These are phyloP conservation scores for Forbesichthys agassizii DNA, from an alignment of 2,113 vertebrate species.

Conservation along the genomic window DNA sequence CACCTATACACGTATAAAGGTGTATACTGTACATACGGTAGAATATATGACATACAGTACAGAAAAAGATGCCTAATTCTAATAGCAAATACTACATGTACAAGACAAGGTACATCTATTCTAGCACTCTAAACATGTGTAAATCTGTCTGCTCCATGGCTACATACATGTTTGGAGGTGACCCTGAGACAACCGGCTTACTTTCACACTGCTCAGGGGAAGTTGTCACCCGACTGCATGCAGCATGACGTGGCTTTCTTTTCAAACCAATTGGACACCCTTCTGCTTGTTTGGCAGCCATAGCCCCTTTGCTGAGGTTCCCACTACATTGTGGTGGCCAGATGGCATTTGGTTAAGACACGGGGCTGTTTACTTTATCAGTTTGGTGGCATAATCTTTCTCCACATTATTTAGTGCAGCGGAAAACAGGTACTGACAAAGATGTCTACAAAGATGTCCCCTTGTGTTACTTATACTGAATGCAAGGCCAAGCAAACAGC, in stretches of 20 bases:
- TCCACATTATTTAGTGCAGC: slow-evolving; percentile 42
- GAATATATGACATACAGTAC: too few species aligned
- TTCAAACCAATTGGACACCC: slow-evolving; percentile 28
- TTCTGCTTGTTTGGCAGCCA: slow-evolving; percentile 30
- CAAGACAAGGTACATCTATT: too few species aligned
- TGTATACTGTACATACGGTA: too few species aligned
- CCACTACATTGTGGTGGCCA: slow-evolving; percentile 50
- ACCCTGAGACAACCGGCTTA: too few species aligned
- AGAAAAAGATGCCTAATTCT: too few species aligned
- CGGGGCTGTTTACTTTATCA: slow-evolving; percentile 40
- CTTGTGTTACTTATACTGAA: slow-evolving; percentile 28
- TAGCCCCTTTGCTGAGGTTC: slow-evolving; percentile 48
- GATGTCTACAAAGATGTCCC: slow-evolving; percentile 25
- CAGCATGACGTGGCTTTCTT: slow-evolving; percentile 36
- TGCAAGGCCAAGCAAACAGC: not conserved
- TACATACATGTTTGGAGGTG: too few species aligned
- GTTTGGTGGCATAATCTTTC: slow-evolving; percentile 13
- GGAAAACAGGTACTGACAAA: slow-evolving; percentile 33
- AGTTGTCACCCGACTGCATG: not conserved
- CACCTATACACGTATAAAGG: too few species aligned
- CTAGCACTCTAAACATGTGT: too few species aligned
- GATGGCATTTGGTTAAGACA: slow-evolving; percentile 58
- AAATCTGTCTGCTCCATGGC: too few species aligned
- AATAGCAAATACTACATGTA: too few species aligned
- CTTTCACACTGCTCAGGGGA: not conserved